These are phyloP conservation scores for Notodromas monacha DNA, from an alignment of 2,888 invertebrate genomes.

Conservation along the genomic window DNA sequence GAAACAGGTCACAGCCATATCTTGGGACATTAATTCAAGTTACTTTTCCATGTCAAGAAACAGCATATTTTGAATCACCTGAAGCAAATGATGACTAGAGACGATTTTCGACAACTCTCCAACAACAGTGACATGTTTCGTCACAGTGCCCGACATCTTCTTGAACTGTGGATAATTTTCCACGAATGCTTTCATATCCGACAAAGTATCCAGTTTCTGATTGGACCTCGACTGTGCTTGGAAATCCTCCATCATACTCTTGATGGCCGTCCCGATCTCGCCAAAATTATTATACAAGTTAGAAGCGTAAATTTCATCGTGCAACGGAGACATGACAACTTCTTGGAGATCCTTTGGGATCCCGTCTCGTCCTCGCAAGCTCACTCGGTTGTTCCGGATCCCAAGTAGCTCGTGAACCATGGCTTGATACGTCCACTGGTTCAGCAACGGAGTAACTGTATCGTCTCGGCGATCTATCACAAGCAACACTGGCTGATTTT, in stretches of 20 bases:
- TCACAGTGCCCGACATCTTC: slow-evolving; percentile 76
- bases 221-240: slow-evolving; percentile 79
- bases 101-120: slow-evolving; percentile 70
- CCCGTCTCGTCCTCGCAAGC: slow-evolving; percentile 45
- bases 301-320: slow-evolving; percentile 84
- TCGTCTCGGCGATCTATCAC: slow-evolving; percentile 77
- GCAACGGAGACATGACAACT: slow-evolving; percentile 69
- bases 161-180: slow-evolving; percentile 95
- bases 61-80: no score
- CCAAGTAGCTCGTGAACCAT: slow-evolving; percentile 93
- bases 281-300: slow-evolving; percentile 89
- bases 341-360: slow-evolving; percentile 62
- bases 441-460: slow-evolving; percentile 73
- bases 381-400: slow-evolving; percentile 74
- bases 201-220: slow-evolving; percentile 84
- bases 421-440: slow-evolving; percentile 98
- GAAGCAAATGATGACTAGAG: slow-evolving; percentile 37
- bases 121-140: slow-evolving; percentile 86
- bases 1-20: no score
- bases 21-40: no score
- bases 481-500: slow-evolving; percentile 26
- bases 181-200: slow-evolving; percentile 94
- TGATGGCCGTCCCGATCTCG: slow-evolving; percentile 88
- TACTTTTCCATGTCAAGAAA: no score
- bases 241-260: slow-evolving; percentile 85